Evolutionary conservation across 2,888 invertebrate species (phyloP).

Genomic region (Eupeodes luniger): DNA sequence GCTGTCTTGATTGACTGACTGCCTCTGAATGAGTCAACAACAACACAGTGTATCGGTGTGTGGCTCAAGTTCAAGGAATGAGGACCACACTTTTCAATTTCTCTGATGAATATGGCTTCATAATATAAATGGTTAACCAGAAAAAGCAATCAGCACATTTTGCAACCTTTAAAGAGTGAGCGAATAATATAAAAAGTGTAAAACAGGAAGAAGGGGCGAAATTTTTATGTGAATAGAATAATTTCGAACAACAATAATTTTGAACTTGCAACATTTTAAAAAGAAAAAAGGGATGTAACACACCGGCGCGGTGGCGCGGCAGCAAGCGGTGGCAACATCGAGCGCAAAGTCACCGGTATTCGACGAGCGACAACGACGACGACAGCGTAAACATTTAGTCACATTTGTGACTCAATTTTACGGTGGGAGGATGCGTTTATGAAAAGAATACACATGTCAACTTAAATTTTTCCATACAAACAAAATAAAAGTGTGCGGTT

Average conservation of each 20-base stretch:
- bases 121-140: constrained; percentile 74
- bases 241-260: constrained; percentile 39
- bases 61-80: background rate
- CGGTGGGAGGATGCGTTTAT: constrained; percentile 81
- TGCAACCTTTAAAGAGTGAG: background rate
- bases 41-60: background rate
- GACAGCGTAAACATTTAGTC: constrained; percentile 59
- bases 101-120: constrained; percentile 54
- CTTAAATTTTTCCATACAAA: constrained; percentile 79
- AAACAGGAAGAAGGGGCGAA: constrained; percentile 14
- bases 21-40: too few species aligned
- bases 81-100: constrained; percentile 63
- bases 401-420: constrained; percentile 71
- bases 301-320: too few species aligned
- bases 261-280: constrained; percentile 44
- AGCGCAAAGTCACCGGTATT: background rate
- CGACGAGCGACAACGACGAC: background rate
- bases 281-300: background rate
- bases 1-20: constrained; percentile 68
- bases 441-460: constrained; percentile 84
- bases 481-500: constrained; percentile 15
- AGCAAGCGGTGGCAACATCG: too few species aligned
- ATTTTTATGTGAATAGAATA: constrained; percentile 35
- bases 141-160: constrained; percentile 70
- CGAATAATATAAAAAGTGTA: constrained; percentile 7